These are phyloP conservation scores for Conchocele bisecta DNA, from an alignment of 2,888 invertebrate species.

Conservation along the genomic window DNA sequence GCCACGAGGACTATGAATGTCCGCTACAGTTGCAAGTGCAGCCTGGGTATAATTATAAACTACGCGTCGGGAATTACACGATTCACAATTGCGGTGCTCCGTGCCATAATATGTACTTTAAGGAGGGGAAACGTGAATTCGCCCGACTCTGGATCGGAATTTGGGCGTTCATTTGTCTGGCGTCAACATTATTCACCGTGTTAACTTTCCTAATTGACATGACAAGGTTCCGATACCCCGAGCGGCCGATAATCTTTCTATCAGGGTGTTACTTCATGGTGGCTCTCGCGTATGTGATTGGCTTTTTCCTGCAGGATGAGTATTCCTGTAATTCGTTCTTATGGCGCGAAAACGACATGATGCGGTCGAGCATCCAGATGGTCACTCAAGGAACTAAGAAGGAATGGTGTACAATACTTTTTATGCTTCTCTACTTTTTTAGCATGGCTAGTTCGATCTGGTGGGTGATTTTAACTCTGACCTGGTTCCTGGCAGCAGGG, in stretches of 20 bases:
- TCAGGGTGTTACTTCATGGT: slow-evolving; percentile 98
- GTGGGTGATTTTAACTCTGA: slow-evolving; percentile 98
- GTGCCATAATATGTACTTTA: slow-evolving; percentile 96
- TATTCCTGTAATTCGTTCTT: slow-evolving; percentile 80
- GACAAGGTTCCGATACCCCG: slow-evolving; percentile 97
- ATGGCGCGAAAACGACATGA: slow-evolving; percentile 29
- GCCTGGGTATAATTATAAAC: slow-evolving; percentile 89
- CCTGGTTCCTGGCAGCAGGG: slow-evolving; percentile 98
- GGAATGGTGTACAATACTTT: slow-evolving; percentile 92
- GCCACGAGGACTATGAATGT: slow-evolving; percentile 20
- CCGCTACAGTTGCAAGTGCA: slow-evolving; percentile 86
- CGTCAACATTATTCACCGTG: slow-evolving; percentile 92
- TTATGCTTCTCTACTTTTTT: slow-evolving; percentile 96
- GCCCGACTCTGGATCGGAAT: slow-evolving; percentile 96
- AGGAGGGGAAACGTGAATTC: slow-evolving; percentile 89
- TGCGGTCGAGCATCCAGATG: slow-evolving; percentile 41
- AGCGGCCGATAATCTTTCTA: slow-evolving; percentile 97
- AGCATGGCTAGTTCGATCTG: slow-evolving; percentile 98
- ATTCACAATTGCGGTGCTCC: slow-evolving; percentile 86
- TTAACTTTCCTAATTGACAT: slow-evolving; percentile 96
- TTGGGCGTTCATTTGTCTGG: slow-evolving; percentile 94
- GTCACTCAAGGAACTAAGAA: slow-evolving; percentile 87
- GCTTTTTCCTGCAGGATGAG: slow-evolving; percentile 83
- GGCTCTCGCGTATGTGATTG: slow-evolving; percentile 93
- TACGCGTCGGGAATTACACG: slow-evolving; percentile 85